phyloP scores from a whole-genome alignment of 2,888 invertebrate species.

The Rotaria magnacalcarata region DNA sequence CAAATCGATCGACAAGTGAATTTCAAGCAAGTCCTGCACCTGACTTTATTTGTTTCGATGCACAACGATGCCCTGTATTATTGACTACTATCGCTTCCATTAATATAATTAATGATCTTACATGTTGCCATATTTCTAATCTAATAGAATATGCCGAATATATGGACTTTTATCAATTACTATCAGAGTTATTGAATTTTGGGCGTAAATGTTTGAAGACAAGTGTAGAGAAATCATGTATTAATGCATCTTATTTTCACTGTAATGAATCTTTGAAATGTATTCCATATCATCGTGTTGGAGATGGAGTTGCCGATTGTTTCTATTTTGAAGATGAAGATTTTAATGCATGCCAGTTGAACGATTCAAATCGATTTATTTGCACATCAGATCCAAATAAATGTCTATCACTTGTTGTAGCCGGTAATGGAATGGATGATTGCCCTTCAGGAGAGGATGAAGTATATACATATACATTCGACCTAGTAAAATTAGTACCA shows the following conservation, averaged over 20 bases:
- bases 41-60: not conserved
- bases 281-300: not conserved
- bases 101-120: not conserved
- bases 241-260: not conserved
- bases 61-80: not conserved
- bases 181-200: not conserved
- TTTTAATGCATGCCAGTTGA: not conserved
- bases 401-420: not conserved
- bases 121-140: not conserved
- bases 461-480: not conserved
- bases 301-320: not conserved
- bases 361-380: conserved; percentile 23
- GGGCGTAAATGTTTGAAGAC: not conserved
- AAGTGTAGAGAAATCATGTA: not conserved
- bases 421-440: not conserved
- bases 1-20: not conserved
- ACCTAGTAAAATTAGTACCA: not conserved
- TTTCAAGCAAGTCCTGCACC: not conserved
- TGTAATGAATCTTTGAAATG: not conserved
- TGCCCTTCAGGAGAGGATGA: not conserved
- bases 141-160: not conserved
- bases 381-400: not conserved
- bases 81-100: not conserved
- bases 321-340: not conserved
- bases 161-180: not conserved